Percentiles rank a stretch among this genome's conserved stretches.
These are phyloP conservation scores for Cantharis lateralis DNA, from an alignment of 2,888 invertebrate genomes.

Conservation along the genomic window DNA sequence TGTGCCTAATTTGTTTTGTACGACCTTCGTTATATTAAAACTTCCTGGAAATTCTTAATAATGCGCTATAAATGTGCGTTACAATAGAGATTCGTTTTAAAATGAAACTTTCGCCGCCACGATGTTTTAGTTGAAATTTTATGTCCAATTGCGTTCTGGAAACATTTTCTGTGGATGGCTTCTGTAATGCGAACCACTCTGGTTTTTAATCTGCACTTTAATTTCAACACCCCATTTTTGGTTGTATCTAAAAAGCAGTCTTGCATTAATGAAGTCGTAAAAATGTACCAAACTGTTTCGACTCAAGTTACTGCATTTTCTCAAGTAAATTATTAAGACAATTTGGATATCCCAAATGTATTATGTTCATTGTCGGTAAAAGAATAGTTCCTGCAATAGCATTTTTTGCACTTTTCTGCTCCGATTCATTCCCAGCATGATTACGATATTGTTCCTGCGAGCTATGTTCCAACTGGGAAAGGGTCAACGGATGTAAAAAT, in stretches of 20 bases:
- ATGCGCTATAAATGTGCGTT: slow-evolving; percentile 43
- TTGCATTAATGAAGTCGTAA: slow-evolving; percentile 56
- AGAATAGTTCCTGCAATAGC: neutral
- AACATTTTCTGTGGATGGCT: slow-evolving; percentile 35
- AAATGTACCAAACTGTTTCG: slow-evolving; percentile 46
- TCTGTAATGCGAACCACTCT: slow-evolving; percentile 43
- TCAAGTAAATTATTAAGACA: neutral
- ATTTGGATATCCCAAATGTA: neutral
- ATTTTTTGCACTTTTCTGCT: neutral
- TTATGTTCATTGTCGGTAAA: too few species aligned
- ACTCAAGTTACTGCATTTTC: slow-evolving; percentile 29
- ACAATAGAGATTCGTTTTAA: slow-evolving; percentile 29
- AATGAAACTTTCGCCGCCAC: slow-evolving; percentile 31
- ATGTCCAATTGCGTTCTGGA: slow-evolving; percentile 51
- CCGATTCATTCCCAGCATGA: neutral
- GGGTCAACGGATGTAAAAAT: neutral
- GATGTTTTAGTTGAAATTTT: slow-evolving; percentile 48
- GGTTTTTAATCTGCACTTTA: slow-evolving; percentile 56
- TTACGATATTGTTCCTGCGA: too few species aligned
- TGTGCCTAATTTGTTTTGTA: slow-evolving; percentile 56
- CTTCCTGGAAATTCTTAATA: slow-evolving; percentile 49
- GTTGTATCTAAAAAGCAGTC: slow-evolving; percentile 50
- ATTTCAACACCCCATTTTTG: slow-evolving; percentile 57
- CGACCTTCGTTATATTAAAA: slow-evolving; percentile 52
- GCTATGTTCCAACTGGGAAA: too few species aligned